These are phyloP conservation scores for Psittacula derbiana DNA, from an alignment of 2,797 vertebrate species.

Conservation along the genomic window DNA sequence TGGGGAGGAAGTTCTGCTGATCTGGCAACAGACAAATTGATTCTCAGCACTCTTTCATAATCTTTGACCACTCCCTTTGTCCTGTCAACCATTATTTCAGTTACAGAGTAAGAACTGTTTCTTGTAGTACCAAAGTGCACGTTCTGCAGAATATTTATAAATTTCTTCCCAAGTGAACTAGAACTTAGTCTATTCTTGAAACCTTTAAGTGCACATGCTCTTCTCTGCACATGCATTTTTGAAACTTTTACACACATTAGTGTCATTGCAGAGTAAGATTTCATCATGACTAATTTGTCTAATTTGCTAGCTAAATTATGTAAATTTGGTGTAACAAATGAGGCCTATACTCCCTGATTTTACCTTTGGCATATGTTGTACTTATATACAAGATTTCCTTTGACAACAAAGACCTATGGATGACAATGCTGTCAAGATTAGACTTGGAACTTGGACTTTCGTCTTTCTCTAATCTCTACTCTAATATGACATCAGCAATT, in stretches of 20 bases:
- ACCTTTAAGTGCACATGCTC: background rate
- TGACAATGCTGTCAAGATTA: background rate
- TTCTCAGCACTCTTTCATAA: conserved; percentile 1
- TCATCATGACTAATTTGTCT: background rate
- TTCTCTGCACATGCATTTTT: background rate
- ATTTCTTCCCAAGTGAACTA: background rate
- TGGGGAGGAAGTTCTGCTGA: conserved; percentile 23
- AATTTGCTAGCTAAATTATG: background rate
- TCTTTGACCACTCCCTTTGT: background rate
- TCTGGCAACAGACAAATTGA: conserved; percentile 25
- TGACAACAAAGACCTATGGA: background rate
- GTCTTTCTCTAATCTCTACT: background rate
- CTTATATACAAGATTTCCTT: background rate
- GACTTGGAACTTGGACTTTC: background rate
- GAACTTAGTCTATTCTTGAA: background rate
- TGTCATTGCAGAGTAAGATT: background rate
- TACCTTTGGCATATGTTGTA: background rate
- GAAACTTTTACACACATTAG: background rate
- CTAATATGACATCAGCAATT: background rate
- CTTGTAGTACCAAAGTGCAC: background rate
- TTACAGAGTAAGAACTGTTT: background rate
- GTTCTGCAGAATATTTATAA: background rate
- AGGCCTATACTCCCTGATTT: background rate
- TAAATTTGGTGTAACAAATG: background rate
- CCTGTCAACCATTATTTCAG: background rate